These are phyloP conservation scores for Cepphus grylle DNA, from an alignment of 2,113 vertebrate genomes.

Conservation along the genomic window DNA sequence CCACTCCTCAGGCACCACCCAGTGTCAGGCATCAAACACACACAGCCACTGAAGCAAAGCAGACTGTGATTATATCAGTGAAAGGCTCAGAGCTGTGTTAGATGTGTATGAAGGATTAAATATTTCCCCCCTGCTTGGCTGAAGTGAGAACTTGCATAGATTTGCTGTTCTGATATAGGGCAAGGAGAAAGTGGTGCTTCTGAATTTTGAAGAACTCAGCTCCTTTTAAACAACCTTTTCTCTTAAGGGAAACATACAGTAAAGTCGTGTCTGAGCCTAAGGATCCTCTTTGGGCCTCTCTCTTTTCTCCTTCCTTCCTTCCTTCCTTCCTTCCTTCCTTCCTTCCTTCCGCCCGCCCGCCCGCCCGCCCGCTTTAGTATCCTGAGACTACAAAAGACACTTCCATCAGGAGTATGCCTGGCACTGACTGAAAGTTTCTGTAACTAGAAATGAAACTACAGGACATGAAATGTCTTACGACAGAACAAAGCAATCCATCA, in stretches of 20 bases:
- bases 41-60: not conserved
- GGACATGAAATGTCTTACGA: not conserved
- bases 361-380: too few relatives aligned
- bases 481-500: slow-evolving; percentile 11
- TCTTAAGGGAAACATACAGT: not conserved
- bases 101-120: not conserved
- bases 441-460: not conserved
- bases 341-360: too few relatives aligned
- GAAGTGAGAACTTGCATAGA: not conserved
- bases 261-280: not conserved
- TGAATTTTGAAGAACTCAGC: not conserved
- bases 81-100: not conserved
- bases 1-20: not conserved
- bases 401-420: not conserved
- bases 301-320: not conserved
- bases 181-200: not conserved
- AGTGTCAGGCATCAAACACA: fast-evolving
- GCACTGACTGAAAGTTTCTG: not conserved
- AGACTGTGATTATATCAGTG: not conserved
- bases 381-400: not conserved
- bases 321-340: too few relatives aligned
- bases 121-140: not conserved
- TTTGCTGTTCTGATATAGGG: not conserved
- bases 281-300: not conserved
- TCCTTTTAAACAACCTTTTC: not conserved